Percentiles rank a stretch among this genome's conserved stretches.
phyloP scores from a whole-genome alignment of 2,113 vertebrate species.

The Saccopteryx leptura region DNA sequence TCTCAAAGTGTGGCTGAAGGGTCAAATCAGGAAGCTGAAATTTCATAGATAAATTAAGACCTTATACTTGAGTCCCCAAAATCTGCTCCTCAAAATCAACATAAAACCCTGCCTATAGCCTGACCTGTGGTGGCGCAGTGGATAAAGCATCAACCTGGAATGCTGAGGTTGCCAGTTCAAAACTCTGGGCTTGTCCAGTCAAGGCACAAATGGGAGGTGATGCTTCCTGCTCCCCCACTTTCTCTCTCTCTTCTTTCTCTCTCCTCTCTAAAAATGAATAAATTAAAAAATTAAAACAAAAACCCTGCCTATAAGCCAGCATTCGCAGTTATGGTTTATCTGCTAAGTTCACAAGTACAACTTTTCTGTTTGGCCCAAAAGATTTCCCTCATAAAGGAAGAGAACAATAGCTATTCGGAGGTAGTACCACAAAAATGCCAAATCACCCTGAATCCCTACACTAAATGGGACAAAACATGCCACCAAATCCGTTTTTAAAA shows the following conservation, averaged over 20 bases:
- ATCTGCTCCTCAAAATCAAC: not conserved
- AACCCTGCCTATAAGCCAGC: not conserved
- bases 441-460: not conserved
- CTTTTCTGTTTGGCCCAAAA: conserved; percentile 52
- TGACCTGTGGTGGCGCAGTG: too few species aligned
- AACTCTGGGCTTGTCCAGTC: too few species aligned
- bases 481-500: not conserved
- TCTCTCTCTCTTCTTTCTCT: too few species aligned
- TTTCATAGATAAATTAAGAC: not conserved
- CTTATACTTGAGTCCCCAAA: not conserved
- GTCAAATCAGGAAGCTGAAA: not conserved
- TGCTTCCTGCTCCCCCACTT: too few species aligned
- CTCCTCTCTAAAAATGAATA: too few species aligned
- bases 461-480: not conserved
- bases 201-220: too few species aligned
- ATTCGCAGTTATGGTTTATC: not conserved
- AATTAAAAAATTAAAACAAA: not conserved
- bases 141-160: too few species aligned
- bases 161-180: too few species aligned
- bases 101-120: conserved; percentile 7
- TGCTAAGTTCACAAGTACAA: not conserved
- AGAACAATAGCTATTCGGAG: conserved; percentile 3
- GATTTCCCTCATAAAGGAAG: not conserved
- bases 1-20: not conserved
- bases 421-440: not conserved